Base-by-base conservation (phyloP, 2,888 invertebrate species). In the Epirrhoe alternata region DNA sequence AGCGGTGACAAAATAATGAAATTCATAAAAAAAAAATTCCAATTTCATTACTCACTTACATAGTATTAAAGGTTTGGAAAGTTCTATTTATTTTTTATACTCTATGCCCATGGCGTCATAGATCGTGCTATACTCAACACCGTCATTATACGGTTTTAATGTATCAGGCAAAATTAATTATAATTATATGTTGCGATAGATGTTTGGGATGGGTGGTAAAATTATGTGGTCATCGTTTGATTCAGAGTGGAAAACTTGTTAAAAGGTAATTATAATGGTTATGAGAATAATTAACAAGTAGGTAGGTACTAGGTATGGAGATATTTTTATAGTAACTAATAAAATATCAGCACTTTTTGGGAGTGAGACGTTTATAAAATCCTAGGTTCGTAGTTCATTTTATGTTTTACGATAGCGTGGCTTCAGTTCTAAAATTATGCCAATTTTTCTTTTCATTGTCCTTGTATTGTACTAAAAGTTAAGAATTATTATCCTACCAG, bases 111-210 rank as follows among this genome's bases (percentile, higher is more conserved):
- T 75, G 77, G 61, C 77, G 75, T 79, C 80, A 77, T 77, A 72
- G 61, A 79, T 85, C 84, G 82, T 85, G 84, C 82, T 71, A 81
- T 83, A 85, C 83, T 76, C 76, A 77, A 75, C 75, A 78, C 75
- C 76, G 77, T 81, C 79, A 86, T 86, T 83, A 85, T 73, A 80
- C 63, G 74, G 72, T 78, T 68, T 68, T 84, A 86, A 84, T 81
- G 77, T 81, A 84, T 82, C 76, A 69, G 67, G 79, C 79, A 76
- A 85, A 86, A 85, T 86, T 86, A 86, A 85, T 87, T 88, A 83
- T 88, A 87, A 89, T 87, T 86, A 83, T 80, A 82, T 75, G 81
- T 78, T 81, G 68, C 62, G 64, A 51, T 67, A 58, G 51, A 49
- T 64, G 49, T 68, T 66, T 69, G 52, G 66, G 61, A 70, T 66